Evolutionary conservation across 30 jellyfish, hydroid and myxozoan species (phyloP), one percentile per base, ranked within the genome.

Genomic region (Chironex yamaguchii): DNA sequence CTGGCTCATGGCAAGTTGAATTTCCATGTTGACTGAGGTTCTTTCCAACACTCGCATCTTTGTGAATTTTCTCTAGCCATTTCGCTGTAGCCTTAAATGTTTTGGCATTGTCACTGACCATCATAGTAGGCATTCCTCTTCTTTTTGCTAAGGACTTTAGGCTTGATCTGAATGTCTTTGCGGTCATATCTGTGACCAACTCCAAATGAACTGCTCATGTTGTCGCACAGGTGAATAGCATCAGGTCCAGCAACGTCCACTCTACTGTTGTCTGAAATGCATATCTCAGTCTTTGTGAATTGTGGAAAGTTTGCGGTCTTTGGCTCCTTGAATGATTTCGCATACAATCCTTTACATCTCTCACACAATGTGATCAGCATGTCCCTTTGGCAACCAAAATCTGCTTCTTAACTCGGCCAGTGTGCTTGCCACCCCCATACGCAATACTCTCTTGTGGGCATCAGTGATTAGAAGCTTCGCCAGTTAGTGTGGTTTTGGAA

Each of bases 191-290:
- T 22, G 30, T 32, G n/a, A 51, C 66, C 50, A 30, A 62, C 28
- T 84, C 92, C 20, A 69, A 34, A 32, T 84, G 85, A 48, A 82
- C 33, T 9, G 88, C 88, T 34, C 79, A 35, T 21, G 92, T 48
- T 21, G 94, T 73, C 17, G 94, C 71, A 69, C 94, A 71, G 29
- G 94, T 84, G 67, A 65, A 82, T 36, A 82, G 58, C 3, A 76
- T 79, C 11, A 65, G n/a, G n/a, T n/a, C n/a, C n/a, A n/a, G n/a
- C n/a, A n/a, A n/a, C n/a, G n/a, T n/a, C n/a, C n/a, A n/a, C n/a
- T n/a, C n/a, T n/a, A n/a, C 91, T 1, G 54, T 0, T 29, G 88
- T 79, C 49, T 79, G 30, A 26, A 79, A 82, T 4, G 92, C 86
- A 23, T 64, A 29, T 23, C 67, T 67, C 25, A 49, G 29, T 14